Evolutionary conservation across 2,113 vertebrate genomes (phyloP), one percentile per base, ranked within the genome.

Genomic region (Eonycteris spelaea): DNA sequence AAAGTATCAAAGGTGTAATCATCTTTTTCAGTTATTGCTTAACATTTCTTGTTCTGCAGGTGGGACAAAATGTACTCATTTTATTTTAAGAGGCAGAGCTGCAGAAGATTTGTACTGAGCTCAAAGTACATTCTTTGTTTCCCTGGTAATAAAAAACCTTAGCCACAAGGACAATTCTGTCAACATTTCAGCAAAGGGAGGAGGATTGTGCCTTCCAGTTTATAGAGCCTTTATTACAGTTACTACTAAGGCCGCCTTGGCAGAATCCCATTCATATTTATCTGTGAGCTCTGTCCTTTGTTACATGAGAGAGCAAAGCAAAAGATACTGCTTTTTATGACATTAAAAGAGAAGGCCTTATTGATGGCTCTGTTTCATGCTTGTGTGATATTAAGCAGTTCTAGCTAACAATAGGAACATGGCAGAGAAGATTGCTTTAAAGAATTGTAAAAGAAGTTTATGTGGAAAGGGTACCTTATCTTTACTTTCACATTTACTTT

Each of bases 11-110:
- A 94, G 40, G 57, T 71, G 15, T 21, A 48, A 22, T 3, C n/a
- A 45, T 35, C 18, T 78, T 83, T 90, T 91, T 75, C 40, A 35
- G 22, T 80, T 93, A 75, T 40, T 68, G 18, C 68, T 83, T 90
- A 90, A 59, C 89, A 74, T n/a, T 78, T 75, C 22, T 14, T 94
- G 15, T n/a, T 88, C 55, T 28, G 5, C 30, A 21, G 63, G 30
- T 84, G 16, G 92, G 79, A 96, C 92, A 67, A 70, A 95, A 84
- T 92, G 84, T 93, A 86, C 87, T 95, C 28, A n/a, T 71, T 74
- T 95, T 91, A n/a, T 71, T 74, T 95, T 91, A 38, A 94, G 51
- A 82, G 71, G 35, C 26, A 83, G 57, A 22, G 70, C 71, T 84
- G 45, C 43, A 28, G 82, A 79, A 94, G 13, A 35, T 43, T 51